phyloP scores from a whole-genome alignment of 2,888 invertebrate genomes.

The Chorisops tibialis region DNA sequence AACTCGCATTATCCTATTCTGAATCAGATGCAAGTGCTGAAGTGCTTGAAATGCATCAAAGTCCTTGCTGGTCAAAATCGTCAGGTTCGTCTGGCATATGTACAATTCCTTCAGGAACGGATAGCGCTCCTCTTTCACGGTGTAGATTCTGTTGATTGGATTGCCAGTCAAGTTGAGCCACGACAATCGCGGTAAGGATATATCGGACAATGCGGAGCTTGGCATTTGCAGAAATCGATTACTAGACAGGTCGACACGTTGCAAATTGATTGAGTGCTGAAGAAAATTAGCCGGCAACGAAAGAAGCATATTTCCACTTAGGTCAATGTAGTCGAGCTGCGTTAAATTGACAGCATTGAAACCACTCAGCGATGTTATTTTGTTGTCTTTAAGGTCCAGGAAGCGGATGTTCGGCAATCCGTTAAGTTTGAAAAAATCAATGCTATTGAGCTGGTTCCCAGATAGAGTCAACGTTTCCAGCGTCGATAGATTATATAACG shows the following conservation, averaged over 20 bases:
- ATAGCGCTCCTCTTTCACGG: slow-evolving; percentile 67
- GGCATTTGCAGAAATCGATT: slow-evolving; percentile 80
- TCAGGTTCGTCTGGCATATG: slow-evolving; percentile 74
- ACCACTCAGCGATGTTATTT: slow-evolving; percentile 70
- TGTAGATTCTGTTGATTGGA: slow-evolving; percentile 69
- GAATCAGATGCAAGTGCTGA: slow-evolving; percentile 68
- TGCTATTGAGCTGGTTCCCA: slow-evolving; percentile 63
- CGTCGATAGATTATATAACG: slow-evolving; percentile 70
- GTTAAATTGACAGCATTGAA: slow-evolving; percentile 74
- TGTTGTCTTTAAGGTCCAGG: slow-evolving; percentile 71
- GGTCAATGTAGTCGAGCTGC: slow-evolving; percentile 68
- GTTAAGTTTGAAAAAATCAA: slow-evolving; percentile 75
- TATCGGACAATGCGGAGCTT: slow-evolving; percentile 66
- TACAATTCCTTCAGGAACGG: slow-evolving; percentile 78
- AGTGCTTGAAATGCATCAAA: slow-evolving; percentile 79
- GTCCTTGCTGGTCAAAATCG: slow-evolving; percentile 78
- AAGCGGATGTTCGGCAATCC: slow-evolving; percentile 71
- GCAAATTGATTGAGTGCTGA: slow-evolving; percentile 66
- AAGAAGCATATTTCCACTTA: slow-evolving; percentile 71
- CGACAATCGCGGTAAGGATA: slow-evolving; percentile 67
- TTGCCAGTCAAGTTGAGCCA: slow-evolving; percentile 82
- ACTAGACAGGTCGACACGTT: slow-evolving; percentile 72
- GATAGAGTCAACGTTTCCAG: slow-evolving; percentile 70
- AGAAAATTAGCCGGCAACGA: slow-evolving; percentile 80
- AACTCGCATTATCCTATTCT: slow-evolving; percentile 72